Base-by-base conservation (phyloP, 2,113 vertebrate species). In the Toxostoma redivivum region DNA sequence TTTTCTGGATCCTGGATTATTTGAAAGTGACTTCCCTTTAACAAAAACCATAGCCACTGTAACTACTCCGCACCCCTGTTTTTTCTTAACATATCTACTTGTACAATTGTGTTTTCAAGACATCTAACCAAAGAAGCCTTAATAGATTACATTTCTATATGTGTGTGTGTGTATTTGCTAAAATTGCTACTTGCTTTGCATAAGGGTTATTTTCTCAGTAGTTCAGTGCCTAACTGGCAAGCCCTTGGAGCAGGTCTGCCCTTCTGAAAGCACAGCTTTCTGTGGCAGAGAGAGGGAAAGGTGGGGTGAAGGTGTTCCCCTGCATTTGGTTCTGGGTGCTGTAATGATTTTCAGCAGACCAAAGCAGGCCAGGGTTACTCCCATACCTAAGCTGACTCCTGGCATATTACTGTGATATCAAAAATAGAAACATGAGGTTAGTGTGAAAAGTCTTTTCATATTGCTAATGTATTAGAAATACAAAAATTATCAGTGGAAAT, bases 271-370 rank as follows among this genome's bases (percentile, higher is more conserved):
- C 2, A 1, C 0, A 1, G 5, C 24, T 60, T 83, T 65, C 25
- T 0, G 0, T 56, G 31, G 19, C 10, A 37, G 19, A 58, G 28
- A 60, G 24, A 0, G 3, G 25, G n/a, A 35, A 48, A n/a, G 7
- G 24, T 54, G 35, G 47, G 11, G 22, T 64, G 19, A 76, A 33
- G 30, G 24, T 71, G 35, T 30, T 81, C 9, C 9, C 20, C 16
- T 27, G 42, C 1, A 0, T 81, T 58, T 66, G 25, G 8, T 27
- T 0, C 0, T 18, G 19, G 11, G 17, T 80, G 23, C 21, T 4
- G 1, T 24, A 78, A 23, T 24, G 3, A 44, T 56, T 69, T 65
- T 65, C n/a, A 50, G 38, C 23, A 82, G 54, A 51, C 30, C 25
- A 54, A 51, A 58, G 42, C 0, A 2, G 56, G 25, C 38, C 62